Percentiles rank a stretch among this genome's conserved stretches.
Conservation (phyloP, 2,888 invertebrate species). For the Harmothoe impar region DNA sequence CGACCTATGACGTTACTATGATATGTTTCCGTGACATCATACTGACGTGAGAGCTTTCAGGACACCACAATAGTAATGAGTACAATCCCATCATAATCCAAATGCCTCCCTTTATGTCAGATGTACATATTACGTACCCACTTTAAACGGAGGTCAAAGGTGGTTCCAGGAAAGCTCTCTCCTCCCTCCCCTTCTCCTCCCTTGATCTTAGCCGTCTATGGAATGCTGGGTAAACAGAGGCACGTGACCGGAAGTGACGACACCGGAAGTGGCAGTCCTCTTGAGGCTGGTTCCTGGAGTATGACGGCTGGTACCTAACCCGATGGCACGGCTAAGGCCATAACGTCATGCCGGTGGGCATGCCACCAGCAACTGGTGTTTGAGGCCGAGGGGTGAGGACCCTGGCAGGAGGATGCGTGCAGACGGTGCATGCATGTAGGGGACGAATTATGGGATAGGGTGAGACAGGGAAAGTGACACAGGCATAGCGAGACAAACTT, state of each 20-base stretch:
- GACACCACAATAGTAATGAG: no score
- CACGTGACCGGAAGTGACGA: conserved; percentile 23
- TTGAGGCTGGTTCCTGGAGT: background rate
- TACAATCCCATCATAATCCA: no score
- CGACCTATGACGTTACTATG: no score
- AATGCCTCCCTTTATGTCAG: no score
- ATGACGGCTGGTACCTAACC: background rate
- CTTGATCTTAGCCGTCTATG: no score
- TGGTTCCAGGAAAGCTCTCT: no score
- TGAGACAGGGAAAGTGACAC: no score
- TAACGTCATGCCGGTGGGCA: background rate
- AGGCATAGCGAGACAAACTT: background rate
- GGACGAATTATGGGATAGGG: background rate
- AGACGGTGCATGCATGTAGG: background rate
- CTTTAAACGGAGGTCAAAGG: no score
- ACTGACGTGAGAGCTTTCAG: no score
- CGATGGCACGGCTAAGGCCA: background rate
- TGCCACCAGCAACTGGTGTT: background rate
- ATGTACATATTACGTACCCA: no score
- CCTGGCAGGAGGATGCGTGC: background rate
- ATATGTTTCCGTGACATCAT: no score
- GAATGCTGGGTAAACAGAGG: conserved; percentile 16
- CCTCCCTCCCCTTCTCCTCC: no score
- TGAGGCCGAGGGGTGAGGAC: background rate
- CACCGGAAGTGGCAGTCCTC: background rate